Evolutionary conservation across 2,797 vertebrate species (phyloP).

Genomic region (Eulemur coronatus): DNA sequence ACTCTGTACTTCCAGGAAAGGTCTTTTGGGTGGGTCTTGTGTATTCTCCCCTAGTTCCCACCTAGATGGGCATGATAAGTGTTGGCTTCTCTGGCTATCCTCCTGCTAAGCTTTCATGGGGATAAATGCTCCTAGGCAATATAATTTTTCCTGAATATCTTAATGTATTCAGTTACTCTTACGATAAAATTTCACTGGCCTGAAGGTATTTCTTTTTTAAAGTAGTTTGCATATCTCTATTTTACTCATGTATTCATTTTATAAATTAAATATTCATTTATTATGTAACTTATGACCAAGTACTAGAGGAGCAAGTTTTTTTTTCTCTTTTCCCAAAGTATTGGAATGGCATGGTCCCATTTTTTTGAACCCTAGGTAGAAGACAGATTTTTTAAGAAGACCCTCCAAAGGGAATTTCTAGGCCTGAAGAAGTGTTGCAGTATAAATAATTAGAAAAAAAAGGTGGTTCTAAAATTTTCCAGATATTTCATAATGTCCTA

Average conservation of each 20-base stretch:
- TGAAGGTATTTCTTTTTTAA: background rate
- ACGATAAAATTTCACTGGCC: background rate
- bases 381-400: background rate
- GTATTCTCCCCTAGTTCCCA: background rate
- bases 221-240: background rate
- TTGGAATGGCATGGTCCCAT: background rate
- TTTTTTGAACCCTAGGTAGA: background rate
- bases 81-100: background rate
- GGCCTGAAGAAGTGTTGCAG: background rate
- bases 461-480: background rate
- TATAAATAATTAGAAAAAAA: background rate
- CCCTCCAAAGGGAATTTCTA: background rate
- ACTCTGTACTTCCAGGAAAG: background rate
- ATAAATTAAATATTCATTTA: background rate
- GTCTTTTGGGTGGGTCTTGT: background rate
- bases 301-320: background rate
- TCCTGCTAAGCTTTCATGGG: background rate
- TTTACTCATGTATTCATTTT: background rate
- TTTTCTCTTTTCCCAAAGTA: background rate
- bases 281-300: background rate
- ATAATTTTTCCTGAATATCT: background rate
- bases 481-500: background rate
- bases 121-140: background rate
- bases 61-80: rapidly evolving
- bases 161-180: background rate